Percentiles rank a stretch among this genome's conserved stretches.
phyloP scores from a whole-genome alignment of 1,140 invertebrate genomes.

The Drosophila aff. region DNA sequence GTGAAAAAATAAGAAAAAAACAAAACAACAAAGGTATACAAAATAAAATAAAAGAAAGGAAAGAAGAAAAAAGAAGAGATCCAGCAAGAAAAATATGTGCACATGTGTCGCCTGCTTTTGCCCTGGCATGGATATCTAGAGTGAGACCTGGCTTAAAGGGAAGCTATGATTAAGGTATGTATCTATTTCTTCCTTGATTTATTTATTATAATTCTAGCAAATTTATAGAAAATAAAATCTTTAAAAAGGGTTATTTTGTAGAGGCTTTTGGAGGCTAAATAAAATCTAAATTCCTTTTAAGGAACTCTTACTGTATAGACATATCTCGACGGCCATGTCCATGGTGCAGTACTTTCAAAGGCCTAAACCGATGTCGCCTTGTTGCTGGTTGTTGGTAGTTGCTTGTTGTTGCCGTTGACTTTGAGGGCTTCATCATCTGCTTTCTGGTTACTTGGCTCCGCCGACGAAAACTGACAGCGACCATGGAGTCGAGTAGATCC shows the following conservation, averaged over 20 bases:
- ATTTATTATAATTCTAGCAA: background rate
- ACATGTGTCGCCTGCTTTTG: constrained; percentile 67
- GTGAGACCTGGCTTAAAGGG: background rate
- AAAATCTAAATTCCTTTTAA: background rate
- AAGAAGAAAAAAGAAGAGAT: constrained; percentile 38
- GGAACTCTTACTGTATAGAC: background rate
- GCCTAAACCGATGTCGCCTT: constrained; percentile 79
- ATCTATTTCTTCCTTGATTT: no score
- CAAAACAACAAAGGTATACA: constrained; percentile 17
- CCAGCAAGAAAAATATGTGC: constrained; percentile 56
- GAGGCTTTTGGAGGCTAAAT: accelerated
- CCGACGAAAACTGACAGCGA: constrained; percentile 79
- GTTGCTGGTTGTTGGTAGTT: constrained; percentile 44
- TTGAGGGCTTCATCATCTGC: constrained; percentile 83
- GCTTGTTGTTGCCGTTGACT: constrained; percentile 60
- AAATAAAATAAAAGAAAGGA: constrained; percentile 27
- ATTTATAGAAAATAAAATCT: background rate
- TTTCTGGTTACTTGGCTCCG: constrained; percentile 71
- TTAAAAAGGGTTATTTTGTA: background rate
- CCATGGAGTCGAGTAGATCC: constrained; percentile 46
- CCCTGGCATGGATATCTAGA: constrained; percentile 29
- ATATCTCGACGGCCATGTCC: constrained; percentile 46
- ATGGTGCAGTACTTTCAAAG: constrained; percentile 72
- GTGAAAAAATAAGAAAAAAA: constrained; percentile 59
- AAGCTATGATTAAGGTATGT: no score